Base-by-base conservation (phyloP, 2,888 invertebrate genomes). In the Allygus modestus region DNA sequence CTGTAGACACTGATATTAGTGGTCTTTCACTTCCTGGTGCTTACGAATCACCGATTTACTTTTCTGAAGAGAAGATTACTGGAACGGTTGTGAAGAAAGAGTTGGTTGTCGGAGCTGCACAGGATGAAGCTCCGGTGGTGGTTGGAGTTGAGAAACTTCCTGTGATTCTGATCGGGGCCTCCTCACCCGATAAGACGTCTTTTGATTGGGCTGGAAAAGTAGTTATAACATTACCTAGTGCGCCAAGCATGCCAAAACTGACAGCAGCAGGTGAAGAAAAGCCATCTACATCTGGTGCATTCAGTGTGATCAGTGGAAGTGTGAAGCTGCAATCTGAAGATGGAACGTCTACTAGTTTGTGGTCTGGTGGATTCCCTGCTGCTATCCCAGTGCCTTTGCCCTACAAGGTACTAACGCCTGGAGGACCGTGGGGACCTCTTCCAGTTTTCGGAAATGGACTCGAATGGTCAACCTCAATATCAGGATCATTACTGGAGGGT, bases 201-300 rank as follows among this genome's bases (percentile, higher is more conserved):
- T 87, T 87, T 65, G 83, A 77, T 79, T 87, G 87, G 87, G 77
- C 77, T 33, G 87, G 87, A 20, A 82, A 83, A 9, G 73, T 75
- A 0, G 65, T 71, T 17, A 58, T 86, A 11, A 85, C 82, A 26
- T 37, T 86, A n/a, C 85, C 86, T 11, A 41, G 23, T 23, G 0
- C 41, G 7, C 77, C 77, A 17, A 23, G 9, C 2, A 0, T 20
- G 12, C 46, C 51, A 26, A 23, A 15, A 51, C 11, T 51, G 51
- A 1, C 2, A 12, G 23, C 77, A 26, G 28, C 28, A 9, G 15
- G 2, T 23, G 77, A 17, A 37, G n/a, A 0, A 11, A 46, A 43
- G 20, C 31, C 51, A 43, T 0, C 26, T 28, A 51, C 51, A 0
- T 77, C 77, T 23, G 77, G 77, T 11, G 51, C 46, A 28, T 84